Base-by-base conservation (phyloP, 2,888 invertebrate genomes). In the Spilosoma lubricipeda region DNA sequence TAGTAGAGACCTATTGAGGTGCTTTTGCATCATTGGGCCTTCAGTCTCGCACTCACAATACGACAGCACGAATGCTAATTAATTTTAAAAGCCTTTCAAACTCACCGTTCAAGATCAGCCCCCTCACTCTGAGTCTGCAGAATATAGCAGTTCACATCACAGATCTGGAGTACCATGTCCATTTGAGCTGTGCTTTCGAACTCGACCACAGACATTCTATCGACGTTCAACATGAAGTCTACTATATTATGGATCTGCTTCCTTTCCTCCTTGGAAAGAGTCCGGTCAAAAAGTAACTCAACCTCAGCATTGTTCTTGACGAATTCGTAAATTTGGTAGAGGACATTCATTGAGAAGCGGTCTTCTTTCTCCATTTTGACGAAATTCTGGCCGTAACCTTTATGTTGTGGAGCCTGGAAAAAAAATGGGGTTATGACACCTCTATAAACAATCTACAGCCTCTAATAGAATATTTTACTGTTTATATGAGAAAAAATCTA, bases 261-360 rank as follows among this genome's bases (percentile, higher is more conserved):
- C 45, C 92, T 79, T 69, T 93, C 92, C 0, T 66, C 52, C 3
- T 82, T 87, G 0, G 30, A 71, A 4, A 92, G 70, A 0, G 74
- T 75, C 0, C 72, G 52, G 11, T 92, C 93, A 33, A 93, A 93
- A 0, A 85, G 74, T 1, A 93, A 56, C 65, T 91, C 90, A 0
- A 86, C 68, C 65, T 91, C 86, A 0, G 76, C 72, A 59, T 93
- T 91, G 69, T 93, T 90, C 69, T 86, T 88, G 0, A 93, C 89
- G n/a, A 93, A 94, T 3, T 90, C 90, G 33, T 89, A 80, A 0
- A 93, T 83, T n/a, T 81, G 68, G 0, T 82, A 73, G 0, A 93
- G 79, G 0, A 89, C 77, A 66, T 93, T 92, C 1, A 84, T 86
- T 0, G 82, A 81, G 70, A 90, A 91, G 1, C 76, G 59, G 5